These are phyloP conservation scores for Drosophila lutescens DNA, from an alignment of 2,888 invertebrate species.

Conservation along the genomic window DNA sequence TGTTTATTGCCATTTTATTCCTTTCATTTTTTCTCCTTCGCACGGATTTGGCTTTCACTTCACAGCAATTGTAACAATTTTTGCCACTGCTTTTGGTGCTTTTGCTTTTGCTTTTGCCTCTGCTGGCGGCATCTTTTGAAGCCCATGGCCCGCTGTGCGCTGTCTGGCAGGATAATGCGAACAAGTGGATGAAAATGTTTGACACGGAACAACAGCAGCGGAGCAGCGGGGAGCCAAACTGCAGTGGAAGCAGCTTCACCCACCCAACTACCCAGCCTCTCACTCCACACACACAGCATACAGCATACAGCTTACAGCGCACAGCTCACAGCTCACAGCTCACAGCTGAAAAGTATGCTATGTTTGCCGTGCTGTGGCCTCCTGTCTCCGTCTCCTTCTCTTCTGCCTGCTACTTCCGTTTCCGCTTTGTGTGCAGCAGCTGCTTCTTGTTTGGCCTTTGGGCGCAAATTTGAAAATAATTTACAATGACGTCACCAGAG, in stretches of 20 bases:
- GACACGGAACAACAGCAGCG: conserved; percentile 72
- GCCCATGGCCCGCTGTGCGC: conserved; percentile 45
- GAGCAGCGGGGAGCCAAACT: conserved; percentile 10
- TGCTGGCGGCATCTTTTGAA: conserved; percentile 69
- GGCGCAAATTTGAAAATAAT: conserved; percentile 77
- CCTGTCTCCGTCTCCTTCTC: conserved; percentile 42
- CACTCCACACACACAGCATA: background rate
- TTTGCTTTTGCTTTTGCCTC: conserved; percentile 3
- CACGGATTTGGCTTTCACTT: conserved; percentile 45
- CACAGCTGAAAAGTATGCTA: conserved; percentile 17
- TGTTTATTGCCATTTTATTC: conserved; percentile 42
- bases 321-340: background rate
- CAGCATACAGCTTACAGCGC: background rate
- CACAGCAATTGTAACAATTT: conserved; percentile 47
- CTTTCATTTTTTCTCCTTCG: conserved; percentile 24
- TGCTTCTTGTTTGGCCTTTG: conserved; percentile 62
- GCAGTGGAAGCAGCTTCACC: background rate
- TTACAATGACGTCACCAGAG: conserved; percentile 71
- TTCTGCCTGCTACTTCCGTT: conserved; percentile 63
- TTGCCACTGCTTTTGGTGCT: background rate
- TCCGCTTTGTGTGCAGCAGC: conserved; percentile 57
- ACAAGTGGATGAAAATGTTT: conserved; percentile 80
- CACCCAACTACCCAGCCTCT: too few relatives aligned
- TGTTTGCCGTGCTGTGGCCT: conserved; percentile 67
- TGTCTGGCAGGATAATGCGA: conserved; percentile 61